Percentiles rank a stretch among this genome's conserved stretches.
These are phyloP conservation scores for Nymphalis io DNA, from an alignment of 1,140 invertebrate species.

Conservation along the genomic window DNA sequence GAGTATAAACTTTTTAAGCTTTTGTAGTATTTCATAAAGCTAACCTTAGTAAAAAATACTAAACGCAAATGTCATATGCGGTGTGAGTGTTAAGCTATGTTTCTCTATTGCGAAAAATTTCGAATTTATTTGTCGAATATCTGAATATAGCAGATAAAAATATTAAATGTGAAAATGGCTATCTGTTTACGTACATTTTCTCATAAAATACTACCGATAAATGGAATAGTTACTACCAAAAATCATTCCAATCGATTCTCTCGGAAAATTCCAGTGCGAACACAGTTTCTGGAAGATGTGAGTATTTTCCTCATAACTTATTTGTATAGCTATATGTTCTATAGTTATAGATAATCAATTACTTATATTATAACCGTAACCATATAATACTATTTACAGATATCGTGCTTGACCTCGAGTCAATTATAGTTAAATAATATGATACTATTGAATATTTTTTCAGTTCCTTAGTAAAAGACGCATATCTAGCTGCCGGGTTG, in stretches of 20 bases:
- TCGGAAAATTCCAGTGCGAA: slow-evolving; percentile 69
- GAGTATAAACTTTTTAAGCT: not conserved
- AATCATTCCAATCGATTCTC: slow-evolving; percentile 71
- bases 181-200: slow-evolving; percentile 74
- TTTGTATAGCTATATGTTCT: not conserved
- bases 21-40: not conserved
- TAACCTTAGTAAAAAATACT: slow-evolving; percentile 1
- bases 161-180: slow-evolving; percentile 67
- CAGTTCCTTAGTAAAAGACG: slow-evolving; percentile 67
- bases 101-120: slow-evolving; percentile 52
- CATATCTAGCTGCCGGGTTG: slow-evolving; percentile 66
- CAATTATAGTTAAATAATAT: slow-evolving; percentile 17
- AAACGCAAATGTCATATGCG: slow-evolving; percentile 47
- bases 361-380: slow-evolving; percentile 8
- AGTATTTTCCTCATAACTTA: slow-evolving; percentile 44
- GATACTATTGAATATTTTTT: slow-evolving; percentile 38
- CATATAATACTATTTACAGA: not conserved
- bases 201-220: slow-evolving; percentile 73
- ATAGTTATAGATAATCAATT: not conserved
- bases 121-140: slow-evolving; percentile 49
- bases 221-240: slow-evolving; percentile 75
- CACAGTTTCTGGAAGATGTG: slow-evolving; percentile 77
- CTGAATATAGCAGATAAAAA: slow-evolving; percentile 41
- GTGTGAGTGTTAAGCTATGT: slow-evolving; percentile 44
- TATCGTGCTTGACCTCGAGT: slow-evolving; percentile 42